phyloP scores from a whole-genome alignment of 1,140 invertebrate species.

The Semibalanus balanoides region DNA sequence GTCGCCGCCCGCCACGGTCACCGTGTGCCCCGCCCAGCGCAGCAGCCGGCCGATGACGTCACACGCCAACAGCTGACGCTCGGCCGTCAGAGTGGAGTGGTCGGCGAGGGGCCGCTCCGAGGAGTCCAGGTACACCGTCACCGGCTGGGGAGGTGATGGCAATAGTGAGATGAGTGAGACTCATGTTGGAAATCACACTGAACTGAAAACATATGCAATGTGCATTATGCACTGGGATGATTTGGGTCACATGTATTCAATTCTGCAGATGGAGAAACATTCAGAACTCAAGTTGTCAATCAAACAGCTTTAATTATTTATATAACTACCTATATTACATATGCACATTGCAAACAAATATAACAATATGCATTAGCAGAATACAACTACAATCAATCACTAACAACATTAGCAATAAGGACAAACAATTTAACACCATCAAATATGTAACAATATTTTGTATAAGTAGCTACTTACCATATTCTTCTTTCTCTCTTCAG shows the following conservation, averaged over 20 bases:
- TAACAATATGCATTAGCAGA: not conserved
- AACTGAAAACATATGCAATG: too few relatives aligned
- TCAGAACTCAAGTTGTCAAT: too few relatives aligned
- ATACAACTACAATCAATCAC: not conserved
- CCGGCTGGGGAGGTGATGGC: too few relatives aligned
- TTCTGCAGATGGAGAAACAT: too few relatives aligned
- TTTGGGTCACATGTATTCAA: too few relatives aligned
- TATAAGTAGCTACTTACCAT: not conserved
- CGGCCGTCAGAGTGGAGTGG: not conserved
- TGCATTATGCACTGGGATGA: not conserved
- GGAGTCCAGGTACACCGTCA: not conserved
- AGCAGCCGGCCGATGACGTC: not conserved
- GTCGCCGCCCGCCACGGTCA: not conserved
- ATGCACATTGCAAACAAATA: not conserved
- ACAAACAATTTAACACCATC: not conserved
- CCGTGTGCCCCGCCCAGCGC: not conserved
- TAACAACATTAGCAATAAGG: too few relatives aligned
- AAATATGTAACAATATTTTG: not conserved
- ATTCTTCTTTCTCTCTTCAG: not conserved
- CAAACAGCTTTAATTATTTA: too few relatives aligned
- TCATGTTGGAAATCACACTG: too few relatives aligned
- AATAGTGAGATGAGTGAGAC: too few relatives aligned
- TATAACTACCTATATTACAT: too few relatives aligned
- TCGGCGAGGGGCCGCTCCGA: not conserved
- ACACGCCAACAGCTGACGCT: not conserved